phyloP scores from a whole-genome alignment of 2,113 vertebrate genomes.

The Tragelaphus scriptus region DNA sequence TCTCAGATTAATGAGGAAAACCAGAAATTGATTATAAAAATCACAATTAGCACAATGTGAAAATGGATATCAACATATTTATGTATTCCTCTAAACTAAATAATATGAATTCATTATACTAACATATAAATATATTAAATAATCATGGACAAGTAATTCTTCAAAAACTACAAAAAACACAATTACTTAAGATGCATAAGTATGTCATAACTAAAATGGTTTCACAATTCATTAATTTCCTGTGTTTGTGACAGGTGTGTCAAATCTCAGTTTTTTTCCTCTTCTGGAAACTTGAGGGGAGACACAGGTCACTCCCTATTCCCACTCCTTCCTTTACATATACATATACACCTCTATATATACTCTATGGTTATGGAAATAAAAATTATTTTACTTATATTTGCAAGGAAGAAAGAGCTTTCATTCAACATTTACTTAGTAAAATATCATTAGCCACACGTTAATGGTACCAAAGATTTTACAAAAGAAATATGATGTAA shows the following conservation, averaged over 20 bases:
- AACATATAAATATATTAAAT: background rate
- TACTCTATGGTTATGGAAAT: background rate
- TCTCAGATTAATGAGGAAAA: background rate
- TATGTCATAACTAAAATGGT: background rate
- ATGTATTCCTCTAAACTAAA: slow-evolving; percentile 18
- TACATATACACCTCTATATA: background rate
- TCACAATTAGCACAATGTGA: slow-evolving; percentile 15
- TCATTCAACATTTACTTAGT: background rate
- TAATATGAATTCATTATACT: background rate
- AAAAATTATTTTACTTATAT: background rate
- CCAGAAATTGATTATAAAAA: slow-evolving; percentile 25
- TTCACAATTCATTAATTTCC: background rate
- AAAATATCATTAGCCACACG: background rate
- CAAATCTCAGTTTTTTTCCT: background rate
- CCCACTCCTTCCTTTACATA: background rate
- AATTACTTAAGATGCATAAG: background rate
- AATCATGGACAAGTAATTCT: slow-evolving; percentile 1
- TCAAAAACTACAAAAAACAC: slow-evolving; percentile 2
- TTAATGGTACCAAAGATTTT: background rate
- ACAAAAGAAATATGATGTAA: background rate
- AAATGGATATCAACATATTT: slow-evolving; percentile 19
- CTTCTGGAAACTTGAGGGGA: background rate
- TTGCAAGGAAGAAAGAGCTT: background rate
- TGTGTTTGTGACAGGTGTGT: background rate
- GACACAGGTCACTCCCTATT: background rate